Conservation (phyloP, 2,888 invertebrate genomes). For the Drosophila algonquin region DNA sequence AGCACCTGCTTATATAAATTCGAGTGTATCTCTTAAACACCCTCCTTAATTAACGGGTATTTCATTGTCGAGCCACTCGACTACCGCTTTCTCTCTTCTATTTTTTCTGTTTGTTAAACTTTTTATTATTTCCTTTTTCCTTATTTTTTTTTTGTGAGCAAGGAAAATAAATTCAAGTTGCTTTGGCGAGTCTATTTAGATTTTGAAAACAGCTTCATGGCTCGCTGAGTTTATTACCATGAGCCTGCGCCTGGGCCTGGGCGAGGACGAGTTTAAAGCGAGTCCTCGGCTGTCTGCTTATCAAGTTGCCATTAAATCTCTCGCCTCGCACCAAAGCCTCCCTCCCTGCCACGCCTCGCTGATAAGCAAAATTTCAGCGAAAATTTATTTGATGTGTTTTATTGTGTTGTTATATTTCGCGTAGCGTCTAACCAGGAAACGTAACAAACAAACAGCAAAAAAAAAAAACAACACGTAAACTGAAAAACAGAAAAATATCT, state of each 20-base stretch:
- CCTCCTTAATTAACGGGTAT: not conserved
- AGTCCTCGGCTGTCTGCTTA: slow-evolving; percentile 56
- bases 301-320: slow-evolving; percentile 77
- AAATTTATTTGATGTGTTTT: slow-evolving; percentile 78
- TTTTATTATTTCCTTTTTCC: slow-evolving; percentile 2
- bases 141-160: slow-evolving; percentile 17
- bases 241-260: slow-evolving; percentile 43
- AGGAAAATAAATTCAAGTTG: slow-evolving; percentile 66
- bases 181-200: slow-evolving; percentile 70
- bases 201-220: slow-evolving; percentile 68
- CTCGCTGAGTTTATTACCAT: slow-evolving; percentile 73
- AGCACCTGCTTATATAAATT: too few relatives aligned
- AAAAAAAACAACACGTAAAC: not conserved
- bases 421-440: slow-evolving; percentile 52
- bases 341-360: slow-evolving; percentile 59
- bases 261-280: slow-evolving; percentile 63
- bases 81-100: not conserved
- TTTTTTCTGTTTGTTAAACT: slow-evolving; percentile 7
- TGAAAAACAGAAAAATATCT: slow-evolving; percentile 5
- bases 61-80: not conserved
- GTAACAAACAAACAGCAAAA: slow-evolving; percentile 19
- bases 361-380: slow-evolving; percentile 71
- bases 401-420: slow-evolving; percentile 77
- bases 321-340: slow-evolving; percentile 29
- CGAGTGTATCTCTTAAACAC: too few relatives aligned